Evolutionary conservation across 92 coral and sea anemone genomes (phyloP), one percentile per base, ranked within the genome.

Genomic region (Umimayanthus chanpuru): DNA sequence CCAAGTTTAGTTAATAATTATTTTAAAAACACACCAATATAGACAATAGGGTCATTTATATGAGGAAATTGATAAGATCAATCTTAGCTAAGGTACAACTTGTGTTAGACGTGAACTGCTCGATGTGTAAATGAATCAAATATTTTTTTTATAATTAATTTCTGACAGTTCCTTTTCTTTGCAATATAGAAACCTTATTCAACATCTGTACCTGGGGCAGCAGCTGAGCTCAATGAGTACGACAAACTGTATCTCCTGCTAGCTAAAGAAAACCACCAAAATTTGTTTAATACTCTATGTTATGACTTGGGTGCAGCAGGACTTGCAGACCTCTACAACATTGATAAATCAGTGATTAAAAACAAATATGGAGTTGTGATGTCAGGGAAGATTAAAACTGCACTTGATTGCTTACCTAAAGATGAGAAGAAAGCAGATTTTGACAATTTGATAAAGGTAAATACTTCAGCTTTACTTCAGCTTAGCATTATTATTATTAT

Each of bases 211-310:
- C 75, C 56, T 6, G 38, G 28, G 55, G 26, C 53, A 64, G 66
- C n/a, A 6, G 41, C 6, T 25, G 88, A 85, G 50, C 39, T 90
- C 41, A 94, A 88, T 85, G 95, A 90, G 64, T 91, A 83, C 72
- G 96, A 94, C 77, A 92, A 91, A 70, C 88, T 94, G 41, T 94
- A 90, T 76, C 89, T 94, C 56, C 82, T 89, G 40, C 92, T 94
- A 2, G 90, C 88, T 71, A 92, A 94, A 66, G 79, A 86, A 38
- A 85, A 90, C 77, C 80, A 88, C 16, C 28, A 64, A 81, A 86
- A 71, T 44, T 81, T 80, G 23, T 94, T 94, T 87, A 90, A 87
- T 64, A 82, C 75, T 9, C 76, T 94, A n/a, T 92, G 94, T 56
- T 94, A 89, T 86, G 92, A 92, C 30, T 28, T 88, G 61, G 80